Evolutionary conservation across 53 echinoderm and acorn worm genomes (phyloP).

Genomic region (Arbacia lixula): DNA sequence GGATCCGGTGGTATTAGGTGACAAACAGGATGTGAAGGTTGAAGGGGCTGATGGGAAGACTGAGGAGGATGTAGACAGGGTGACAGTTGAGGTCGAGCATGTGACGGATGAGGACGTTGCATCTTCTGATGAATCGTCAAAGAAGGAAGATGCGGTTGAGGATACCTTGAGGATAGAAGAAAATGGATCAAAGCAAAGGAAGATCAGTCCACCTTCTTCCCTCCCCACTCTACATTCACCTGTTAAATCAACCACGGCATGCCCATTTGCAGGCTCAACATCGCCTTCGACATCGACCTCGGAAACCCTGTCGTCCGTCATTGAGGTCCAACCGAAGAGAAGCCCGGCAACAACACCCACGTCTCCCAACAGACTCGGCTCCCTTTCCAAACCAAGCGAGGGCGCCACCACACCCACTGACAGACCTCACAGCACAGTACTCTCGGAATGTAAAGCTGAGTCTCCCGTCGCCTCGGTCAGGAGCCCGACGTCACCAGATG

Average conservation of each 20-base stretch:
- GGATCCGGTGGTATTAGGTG: too few species aligned
- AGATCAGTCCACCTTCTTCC: not conserved
- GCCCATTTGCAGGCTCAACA: conserved; percentile 25
- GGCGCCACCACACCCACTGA: not conserved
- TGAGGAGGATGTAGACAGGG: not conserved
- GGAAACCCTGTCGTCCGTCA: conserved; percentile 29
- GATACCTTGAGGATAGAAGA: not conserved
- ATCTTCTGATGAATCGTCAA: not conserved
- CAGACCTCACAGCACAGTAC: conserved; percentile 3
- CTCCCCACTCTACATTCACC: conserved; percentile 45
- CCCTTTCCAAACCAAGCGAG: not conserved
- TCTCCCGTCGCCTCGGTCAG: not conserved
- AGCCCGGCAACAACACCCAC: not conserved
- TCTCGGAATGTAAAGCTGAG: conserved; percentile 23
- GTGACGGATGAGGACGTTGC: not conserved
- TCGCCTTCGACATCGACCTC: conserved; percentile 49
- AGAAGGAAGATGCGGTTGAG: conserved; percentile 4
- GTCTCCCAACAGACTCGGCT: not conserved
- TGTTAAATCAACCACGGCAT: conserved; percentile 42
- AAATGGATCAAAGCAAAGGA: not conserved
- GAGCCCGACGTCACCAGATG: not conserved
- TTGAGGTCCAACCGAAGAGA: conserved; percentile 18
- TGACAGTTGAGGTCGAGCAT: not conserved
- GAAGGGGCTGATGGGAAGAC: not conserved
- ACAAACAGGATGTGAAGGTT: conserved; percentile 1